phyloP scores from a whole-genome alignment of 2,113 vertebrate genomes.

The Dendropsophus ebraccatus region DNA sequence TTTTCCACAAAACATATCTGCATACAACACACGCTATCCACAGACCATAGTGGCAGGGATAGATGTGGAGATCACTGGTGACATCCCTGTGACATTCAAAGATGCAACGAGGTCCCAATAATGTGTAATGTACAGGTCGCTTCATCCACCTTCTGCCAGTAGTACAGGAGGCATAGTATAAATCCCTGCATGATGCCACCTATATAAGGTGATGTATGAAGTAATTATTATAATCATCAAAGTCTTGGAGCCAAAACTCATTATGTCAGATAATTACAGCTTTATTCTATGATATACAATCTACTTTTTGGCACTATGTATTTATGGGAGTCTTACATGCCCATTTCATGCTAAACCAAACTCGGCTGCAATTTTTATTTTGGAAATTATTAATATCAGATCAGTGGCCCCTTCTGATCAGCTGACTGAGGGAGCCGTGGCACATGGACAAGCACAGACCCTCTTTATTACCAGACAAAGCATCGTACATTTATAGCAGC shows the following conservation, averaged over 20 bases:
- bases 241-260: background rate
- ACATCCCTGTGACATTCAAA: background rate
- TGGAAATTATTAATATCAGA: no score
- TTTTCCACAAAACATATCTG: conserved; percentile 17
- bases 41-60: background rate
- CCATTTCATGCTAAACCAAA: background rate
- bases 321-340: background rate
- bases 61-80: background rate
- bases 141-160: background rate
- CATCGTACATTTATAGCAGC: no score
- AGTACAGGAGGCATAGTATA: background rate
- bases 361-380: no score
- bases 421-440: no score
- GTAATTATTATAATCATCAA: background rate
- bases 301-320: background rate
- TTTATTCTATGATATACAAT: background rate
- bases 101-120: background rate
- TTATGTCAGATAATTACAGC: background rate
- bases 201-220: no score
- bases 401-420: no score
- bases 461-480: no score
- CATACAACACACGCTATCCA: background rate
- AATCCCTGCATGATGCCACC: no score
- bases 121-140: background rate
- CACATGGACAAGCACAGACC: no score